Evolutionary conservation across 2,797 vertebrate species (phyloP), one percentile per base, ranked within the genome.

Genomic region (Acrossocheilus wenchowensis): DNA sequence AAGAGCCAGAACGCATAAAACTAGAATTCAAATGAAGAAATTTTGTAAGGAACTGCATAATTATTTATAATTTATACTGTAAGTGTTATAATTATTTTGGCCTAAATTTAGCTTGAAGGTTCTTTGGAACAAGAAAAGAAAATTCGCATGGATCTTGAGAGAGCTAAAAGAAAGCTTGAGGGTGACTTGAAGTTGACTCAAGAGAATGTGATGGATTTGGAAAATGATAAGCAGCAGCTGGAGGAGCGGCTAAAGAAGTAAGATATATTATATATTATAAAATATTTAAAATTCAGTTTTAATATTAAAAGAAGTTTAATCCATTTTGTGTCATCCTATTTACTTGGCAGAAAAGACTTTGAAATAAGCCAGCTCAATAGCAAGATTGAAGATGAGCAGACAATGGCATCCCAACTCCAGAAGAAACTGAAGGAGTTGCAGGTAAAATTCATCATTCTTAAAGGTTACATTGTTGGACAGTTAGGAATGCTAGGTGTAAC

Each of bases 391-490:
- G 97, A 97, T 2, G 97, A 97, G 75, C 97, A 97, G 81, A 94
- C 93, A 0, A 71, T 97, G 34, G 90, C 78, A 30, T 91, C 91
- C n/a, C 95, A 97, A 89, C 93, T 97, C 12, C 97, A 96, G 89
- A 97, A 97, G 90, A 97, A 97, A 91, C 79, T 97, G 57, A 97
- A 97, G 88, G 96, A 97, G 90, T 88, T 96, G 41, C 96, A 96
- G 94, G 94, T 0, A 90, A 95, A 68, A 30, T 26, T 52, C 3
- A 6, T 12, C 0, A 21, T 17, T 11, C 26, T 21, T 64, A 83
- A 36, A n/a, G 8, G 23, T 15, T 19, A 7, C 0, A 30, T 3
- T 23, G 14, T 41, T 26, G 3, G 1, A 72, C 4, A 9, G 3
- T 64, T 11, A 23, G 17, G 2, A 36, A 36, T 14, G 2, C 0